Conservation (phyloP, 1,140 invertebrate genomes). For the fruit fly (Drosophila melanogaster) region DNA sequence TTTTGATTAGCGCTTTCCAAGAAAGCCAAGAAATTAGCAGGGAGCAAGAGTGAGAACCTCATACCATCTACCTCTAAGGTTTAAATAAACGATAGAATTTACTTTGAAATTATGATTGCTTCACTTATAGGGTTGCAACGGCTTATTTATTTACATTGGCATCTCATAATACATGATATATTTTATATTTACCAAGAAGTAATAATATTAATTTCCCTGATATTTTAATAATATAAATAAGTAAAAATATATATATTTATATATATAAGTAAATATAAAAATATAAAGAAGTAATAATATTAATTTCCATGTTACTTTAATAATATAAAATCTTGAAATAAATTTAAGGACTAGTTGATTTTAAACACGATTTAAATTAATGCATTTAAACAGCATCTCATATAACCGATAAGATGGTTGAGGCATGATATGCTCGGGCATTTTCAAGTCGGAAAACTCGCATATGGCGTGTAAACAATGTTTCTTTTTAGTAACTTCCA, state of each 20-base stretch:
- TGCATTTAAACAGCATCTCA: not conserved
- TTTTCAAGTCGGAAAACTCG: not conserved
- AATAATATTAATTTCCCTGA: no score
- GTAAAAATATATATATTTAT: no score
- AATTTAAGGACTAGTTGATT: not conserved
- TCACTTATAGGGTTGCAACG: not conserved
- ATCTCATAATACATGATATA: no score
- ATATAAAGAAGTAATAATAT: no score
- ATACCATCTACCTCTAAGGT: not conserved
- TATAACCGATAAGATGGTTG: not conserved
- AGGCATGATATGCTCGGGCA: not conserved
- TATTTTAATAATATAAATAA: no score
- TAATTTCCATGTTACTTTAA: no score
- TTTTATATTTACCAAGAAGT: no score
- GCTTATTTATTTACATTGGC: no score
- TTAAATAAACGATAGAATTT: constrained; percentile 6
- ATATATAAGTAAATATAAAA: no score
- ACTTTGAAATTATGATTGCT: not conserved
- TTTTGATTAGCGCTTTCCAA: constrained; percentile 74
- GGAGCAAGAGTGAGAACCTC: not conserved
- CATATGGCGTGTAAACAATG: constrained; percentile 12
- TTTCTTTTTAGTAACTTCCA: constrained; percentile 19
- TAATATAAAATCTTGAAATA: not conserved
- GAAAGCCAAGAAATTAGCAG: constrained; percentile 62
- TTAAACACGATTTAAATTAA: not conserved